A percentile compares a stretch with the other conserved stretches of the same genome.
Evolutionary conservation across 1,140 invertebrate genomes (phyloP).

Genomic region (Leptinotarsa texana): DNA sequence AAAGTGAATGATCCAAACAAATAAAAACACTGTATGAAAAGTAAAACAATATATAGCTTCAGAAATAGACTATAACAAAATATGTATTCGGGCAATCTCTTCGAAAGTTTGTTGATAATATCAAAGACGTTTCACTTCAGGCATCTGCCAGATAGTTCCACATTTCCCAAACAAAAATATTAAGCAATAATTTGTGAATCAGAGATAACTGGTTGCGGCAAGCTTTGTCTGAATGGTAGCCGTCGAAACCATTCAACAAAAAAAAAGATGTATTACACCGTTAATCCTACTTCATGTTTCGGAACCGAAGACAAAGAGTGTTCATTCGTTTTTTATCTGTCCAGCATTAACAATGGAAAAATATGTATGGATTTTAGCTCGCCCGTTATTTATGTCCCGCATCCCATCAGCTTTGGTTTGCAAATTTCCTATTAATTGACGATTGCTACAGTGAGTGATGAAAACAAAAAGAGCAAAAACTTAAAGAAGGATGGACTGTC

Average conservation of each 20-base stretch:
- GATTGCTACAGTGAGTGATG: slow-evolving; percentile 20
- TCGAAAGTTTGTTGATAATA: too few species aligned
- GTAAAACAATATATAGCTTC: too few species aligned
- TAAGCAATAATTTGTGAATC: background rate
- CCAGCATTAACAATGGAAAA: slow-evolving; percentile 28
- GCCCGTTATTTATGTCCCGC: slow-evolving; percentile 28
- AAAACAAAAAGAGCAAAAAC: slow-evolving; percentile 7
- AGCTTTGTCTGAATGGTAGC: slow-evolving; percentile 12
- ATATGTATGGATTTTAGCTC: slow-evolving; percentile 27
- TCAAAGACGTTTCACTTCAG: too few species aligned
- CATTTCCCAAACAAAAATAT: background rate
- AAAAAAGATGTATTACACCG: slow-evolving; percentile 28
- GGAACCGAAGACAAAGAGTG: slow-evolving; percentile 28
- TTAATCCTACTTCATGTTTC: slow-evolving; percentile 32
- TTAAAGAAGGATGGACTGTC: background rate
- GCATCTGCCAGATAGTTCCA: background rate
- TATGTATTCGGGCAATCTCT: too few species aligned
- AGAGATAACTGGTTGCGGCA: background rate
- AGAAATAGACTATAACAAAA: too few species aligned
- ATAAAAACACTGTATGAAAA: too few species aligned
- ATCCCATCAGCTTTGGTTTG: slow-evolving; percentile 24
- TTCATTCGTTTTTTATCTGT: slow-evolving; percentile 29
- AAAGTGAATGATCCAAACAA: too few species aligned
- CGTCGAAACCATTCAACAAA: slow-evolving; percentile 24
- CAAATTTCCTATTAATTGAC: slow-evolving; percentile 24